Evolutionary conservation across 1,140 invertebrate genomes (phyloP), one percentile per base, ranked within the genome.

Genomic region (Temnothorax curvispinosus): DNA sequence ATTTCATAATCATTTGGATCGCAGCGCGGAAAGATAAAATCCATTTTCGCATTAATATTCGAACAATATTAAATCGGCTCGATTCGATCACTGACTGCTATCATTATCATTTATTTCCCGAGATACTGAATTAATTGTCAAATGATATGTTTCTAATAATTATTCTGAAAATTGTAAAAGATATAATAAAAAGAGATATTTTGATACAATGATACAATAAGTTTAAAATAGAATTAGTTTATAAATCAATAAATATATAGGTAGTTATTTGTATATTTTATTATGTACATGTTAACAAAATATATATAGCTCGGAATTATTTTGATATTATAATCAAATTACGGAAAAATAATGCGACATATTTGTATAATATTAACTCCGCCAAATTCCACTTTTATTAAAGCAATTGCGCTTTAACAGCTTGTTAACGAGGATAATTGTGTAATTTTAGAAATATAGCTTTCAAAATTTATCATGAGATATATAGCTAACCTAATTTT

Each of bases 201-300:
- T 71, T 32, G 13, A 21, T 47, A 41, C n/a, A 1, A 18, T 18
- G 35, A 38, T 50, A 32, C 47, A 50, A n/a, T 5, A 18, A 72
- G 13, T 44, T 84, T 38, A 62, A 60, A 84, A 75, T 58, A 64
- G 27, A 82, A 90, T 82, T 72, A 74, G n/a, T 60, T 76, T 77
- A 56, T 87, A 87, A 90, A 89, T 90, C 52, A 74, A 9, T 32
- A 89, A 89, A 82, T 89, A 72, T 87, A 86, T 71, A 27, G 27
- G 72, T 77, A 54, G 4, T n/a, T 50, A 38, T 65, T 4, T 27
- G 27, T 27, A 27, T 27, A 27, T 27, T 27, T 27, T 27, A 27
- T 27, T 27, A 27, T 27, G 27, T 60, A n/a, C 35, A 65, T 50
- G n/a, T 50, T 86, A 62, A 89, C 6, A 89, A 54, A 60, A 5